Base-by-base conservation (phyloP, 2,797 vertebrate species). In the Aplochiton taeniatus region DNA sequence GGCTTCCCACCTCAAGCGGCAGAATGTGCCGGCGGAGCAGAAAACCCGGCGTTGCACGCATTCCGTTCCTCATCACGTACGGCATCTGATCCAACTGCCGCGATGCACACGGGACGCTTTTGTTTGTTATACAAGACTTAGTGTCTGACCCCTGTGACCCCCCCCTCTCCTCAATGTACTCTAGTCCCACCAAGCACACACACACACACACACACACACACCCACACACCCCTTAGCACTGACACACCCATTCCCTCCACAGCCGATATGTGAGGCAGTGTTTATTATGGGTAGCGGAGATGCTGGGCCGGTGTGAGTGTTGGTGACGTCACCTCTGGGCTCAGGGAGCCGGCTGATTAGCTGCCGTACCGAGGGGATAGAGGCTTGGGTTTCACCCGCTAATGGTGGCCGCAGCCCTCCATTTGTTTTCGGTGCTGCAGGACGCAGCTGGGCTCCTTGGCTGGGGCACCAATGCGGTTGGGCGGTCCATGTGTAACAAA, bases 261-360 rank as follows among this genome's bases (percentile, higher is more conserved):
- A n/a, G n/a, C n/a, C n/a, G n/a, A n/a, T n/a, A n/a, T n/a, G n/a
- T 52, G 66, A 69, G 65, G 51, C 10, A n/a, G 59, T 79, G 78
- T 87, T 88, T 85, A 81, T 89, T 83, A 63, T 86, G 73, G 19
- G 52, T 58, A 56, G 62, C 58, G 50, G 67, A 72, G 73, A 59
- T 0, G 53, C 4, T n/a, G 62, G 59, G 66, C 72, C 60, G 13
- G 31, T 46, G 62, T 51, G 60, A 1, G 31, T 16, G 68, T 50
- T 69, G 61, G 72, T 85, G 79, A 83, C 59, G 69, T 83, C 79
- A 66, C 61, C 46, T 16, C 58, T 62, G 51, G 48, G 80, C 70
- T 71, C 12, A 4, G 61, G 45, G 74, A 76, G 58, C 14, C 1
- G 65, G 58, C 76, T 85, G 84, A 86, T 87, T 85, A 84, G 74